A percentile compares a stretch with the other conserved stretches of the same genome.
These are phyloP conservation scores for Polydrusus tereticollis DNA, from an alignment of 2,888 invertebrate species.

Conservation along the genomic window DNA sequence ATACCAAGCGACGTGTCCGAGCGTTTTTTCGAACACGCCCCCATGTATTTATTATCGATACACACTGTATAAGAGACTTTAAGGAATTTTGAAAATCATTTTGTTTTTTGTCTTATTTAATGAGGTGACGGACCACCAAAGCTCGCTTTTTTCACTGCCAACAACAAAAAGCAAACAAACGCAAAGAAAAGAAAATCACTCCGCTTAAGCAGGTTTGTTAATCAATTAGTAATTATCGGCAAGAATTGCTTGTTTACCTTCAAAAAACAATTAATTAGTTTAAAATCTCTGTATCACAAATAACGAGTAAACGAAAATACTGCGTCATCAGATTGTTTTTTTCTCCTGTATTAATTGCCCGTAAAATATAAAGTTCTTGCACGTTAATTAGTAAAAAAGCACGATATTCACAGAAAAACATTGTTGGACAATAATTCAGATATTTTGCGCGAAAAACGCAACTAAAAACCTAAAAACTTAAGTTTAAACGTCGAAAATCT, in stretches of 20 bases:
- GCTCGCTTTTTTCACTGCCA: background rate
- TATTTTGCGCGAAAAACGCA: too few relatives aligned
- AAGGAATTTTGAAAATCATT: background rate
- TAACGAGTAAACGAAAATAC: constrained; percentile 8
- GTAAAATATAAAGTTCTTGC: background rate
- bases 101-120: background rate
- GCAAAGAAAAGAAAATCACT: constrained; percentile 32
- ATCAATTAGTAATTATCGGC: constrained; percentile 43
- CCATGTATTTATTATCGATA: too few relatives aligned
- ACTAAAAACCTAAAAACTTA: constrained; percentile 1
- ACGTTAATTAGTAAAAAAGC: background rate
- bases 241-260: constrained; percentile 35
- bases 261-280: constrained; percentile 32
- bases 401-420: too few relatives aligned
- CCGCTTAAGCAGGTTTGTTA: constrained; percentile 37
- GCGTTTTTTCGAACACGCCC: too few relatives aligned
- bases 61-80: background rate
- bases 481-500: constrained; percentile 5
- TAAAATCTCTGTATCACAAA: constrained; percentile 29
- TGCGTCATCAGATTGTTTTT: background rate
- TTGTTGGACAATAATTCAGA: too few relatives aligned
- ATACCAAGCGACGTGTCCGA: too few relatives aligned
- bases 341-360: background rate
- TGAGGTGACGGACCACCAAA: constrained; percentile 4
- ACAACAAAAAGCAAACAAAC: constrained; percentile 35